Evolutionary conservation across 92 coral and sea anemone genomes (phyloP).

Genomic region (Porites rus): DNA sequence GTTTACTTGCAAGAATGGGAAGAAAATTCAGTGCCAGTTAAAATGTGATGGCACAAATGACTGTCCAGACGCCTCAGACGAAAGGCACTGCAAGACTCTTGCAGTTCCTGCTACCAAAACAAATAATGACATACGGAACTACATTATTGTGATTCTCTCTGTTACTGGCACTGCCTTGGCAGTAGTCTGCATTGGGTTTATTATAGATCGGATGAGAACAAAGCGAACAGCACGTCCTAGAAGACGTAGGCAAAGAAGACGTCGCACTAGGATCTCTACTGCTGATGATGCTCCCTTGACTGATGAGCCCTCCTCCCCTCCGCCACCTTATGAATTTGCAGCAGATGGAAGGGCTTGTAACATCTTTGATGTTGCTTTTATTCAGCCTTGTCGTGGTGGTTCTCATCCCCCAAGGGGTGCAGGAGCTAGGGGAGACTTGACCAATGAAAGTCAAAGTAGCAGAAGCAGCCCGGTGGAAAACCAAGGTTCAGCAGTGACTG

Average conservation of each 20-base stretch:
- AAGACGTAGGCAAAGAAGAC: conserved; percentile 73
- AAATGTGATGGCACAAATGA: conserved; percentile 89
- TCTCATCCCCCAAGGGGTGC: neutral
- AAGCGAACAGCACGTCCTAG: conserved; percentile 74
- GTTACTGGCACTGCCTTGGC: conserved; percentile 82
- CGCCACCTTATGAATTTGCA: conserved; percentile 78
- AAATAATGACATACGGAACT: conserved; percentile 68
- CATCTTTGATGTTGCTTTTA: conserved; percentile 9
- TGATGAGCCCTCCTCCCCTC: conserved; percentile 81
- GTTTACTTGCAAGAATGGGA: conserved; percentile 72
- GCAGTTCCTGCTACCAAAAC: conserved; percentile 18
- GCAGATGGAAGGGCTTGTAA: neutral
- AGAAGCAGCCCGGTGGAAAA: neutral
- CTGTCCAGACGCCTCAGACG: conserved; percentile 89
- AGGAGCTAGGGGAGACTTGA: neutral
- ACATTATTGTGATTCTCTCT: conserved; percentile 78
- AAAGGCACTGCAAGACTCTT: conserved; percentile 51
- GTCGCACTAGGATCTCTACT: conserved; percentile 57
- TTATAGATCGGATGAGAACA: conserved; percentile 76
- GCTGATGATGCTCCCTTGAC: conserved; percentile 61
- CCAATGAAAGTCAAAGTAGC: neutral
- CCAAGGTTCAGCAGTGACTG: neutral
- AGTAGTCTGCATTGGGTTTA: conserved; percentile 73
- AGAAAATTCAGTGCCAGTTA: conserved; percentile 77
- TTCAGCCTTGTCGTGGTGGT: conserved; percentile 14